Evolutionary conservation across 1,140 invertebrate genomes (phyloP).

Genomic region (Brachionus calyciflorus): DNA sequence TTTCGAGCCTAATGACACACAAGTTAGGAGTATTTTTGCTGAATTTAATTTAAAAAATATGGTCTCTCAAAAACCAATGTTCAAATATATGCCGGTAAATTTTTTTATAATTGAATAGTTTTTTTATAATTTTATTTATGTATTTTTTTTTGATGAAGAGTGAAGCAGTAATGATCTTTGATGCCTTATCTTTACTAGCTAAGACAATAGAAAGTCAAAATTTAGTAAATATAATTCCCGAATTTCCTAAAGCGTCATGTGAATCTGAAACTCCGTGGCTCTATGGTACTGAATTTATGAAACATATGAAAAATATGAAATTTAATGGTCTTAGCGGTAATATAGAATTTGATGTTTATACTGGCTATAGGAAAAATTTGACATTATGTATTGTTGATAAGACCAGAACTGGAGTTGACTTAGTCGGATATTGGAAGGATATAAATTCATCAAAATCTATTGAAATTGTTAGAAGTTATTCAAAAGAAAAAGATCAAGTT

Average conservation of each 20-base stretch:
- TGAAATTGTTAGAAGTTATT: slow-evolving; percentile 34
- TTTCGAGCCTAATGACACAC: slow-evolving; percentile 19
- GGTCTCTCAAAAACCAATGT: slow-evolving; percentile 37
- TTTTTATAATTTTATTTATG: not conserved
- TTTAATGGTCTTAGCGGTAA: slow-evolving; percentile 20
- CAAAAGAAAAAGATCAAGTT: slow-evolving; percentile 43
- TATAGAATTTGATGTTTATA: slow-evolving; percentile 29
- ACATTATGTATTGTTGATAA: slow-evolving; percentile 36
- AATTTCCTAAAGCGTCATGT: slow-evolving; percentile 9
- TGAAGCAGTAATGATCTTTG: slow-evolving; percentile 16
- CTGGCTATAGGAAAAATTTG: slow-evolving; percentile 31
- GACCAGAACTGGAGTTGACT: slow-evolving; percentile 26
- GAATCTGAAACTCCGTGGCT: not conserved
- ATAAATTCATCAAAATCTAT: not conserved
- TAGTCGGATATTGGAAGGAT: slow-evolving; percentile 32
- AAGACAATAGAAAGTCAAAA: slow-evolving; percentile 27
- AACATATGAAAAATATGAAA: slow-evolving; percentile 27
- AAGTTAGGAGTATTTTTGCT: slow-evolving; percentile 23
- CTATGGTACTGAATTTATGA: slow-evolving; percentile 35
- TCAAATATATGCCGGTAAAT: slow-evolving; percentile 46
- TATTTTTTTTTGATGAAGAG: slow-evolving; percentile 24
- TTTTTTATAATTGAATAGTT: not conserved
- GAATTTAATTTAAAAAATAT: slow-evolving; percentile 47
- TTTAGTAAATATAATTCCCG: not conserved
- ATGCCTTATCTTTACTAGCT: slow-evolving; percentile 12